Conservation (phyloP, 2,113 vertebrate genomes). For the Salvelinus alpinus region DNA sequence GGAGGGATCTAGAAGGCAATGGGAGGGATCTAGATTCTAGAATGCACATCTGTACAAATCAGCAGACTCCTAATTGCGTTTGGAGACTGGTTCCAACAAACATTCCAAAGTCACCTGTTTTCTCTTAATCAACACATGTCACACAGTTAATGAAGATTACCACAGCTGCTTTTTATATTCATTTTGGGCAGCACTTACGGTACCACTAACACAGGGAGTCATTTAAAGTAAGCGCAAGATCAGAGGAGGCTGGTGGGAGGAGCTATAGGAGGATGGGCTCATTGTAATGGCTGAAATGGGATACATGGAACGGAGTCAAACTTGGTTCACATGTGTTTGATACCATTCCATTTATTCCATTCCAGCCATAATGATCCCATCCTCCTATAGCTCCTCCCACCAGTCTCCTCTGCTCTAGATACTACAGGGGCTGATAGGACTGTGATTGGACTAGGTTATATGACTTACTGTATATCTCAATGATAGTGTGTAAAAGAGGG, state of each 20-base stretch:
- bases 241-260: too few relatives aligned
- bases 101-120: conserved; percentile 73
- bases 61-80: conserved; percentile 48
- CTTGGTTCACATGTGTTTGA: too few relatives aligned
- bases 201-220: conserved; percentile 58
- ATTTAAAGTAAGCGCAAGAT: conserved; percentile 39
- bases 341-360: too few relatives aligned
- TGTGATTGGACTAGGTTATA: conserved; percentile 46
- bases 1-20: too few relatives aligned
- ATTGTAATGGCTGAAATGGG: too few relatives aligned
- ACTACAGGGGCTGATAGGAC: conserved; percentile 45
- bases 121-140: conserved; percentile 67
- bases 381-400: too few relatives aligned
- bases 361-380: too few relatives aligned
- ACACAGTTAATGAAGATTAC: conserved; percentile 61
- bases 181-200: conserved; percentile 48
- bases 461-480: conserved; percentile 3
- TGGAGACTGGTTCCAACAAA: background rate
- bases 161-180: conserved; percentile 65
- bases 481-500: conserved; percentile 12
- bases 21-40: background rate
- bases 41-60: conserved; percentile 43
- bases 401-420: conserved; percentile 30
- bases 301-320: too few relatives aligned
- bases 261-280: too few relatives aligned